Base-by-base conservation (phyloP, 1,140 invertebrate genomes). In the Drosophila jambulina region DNA sequence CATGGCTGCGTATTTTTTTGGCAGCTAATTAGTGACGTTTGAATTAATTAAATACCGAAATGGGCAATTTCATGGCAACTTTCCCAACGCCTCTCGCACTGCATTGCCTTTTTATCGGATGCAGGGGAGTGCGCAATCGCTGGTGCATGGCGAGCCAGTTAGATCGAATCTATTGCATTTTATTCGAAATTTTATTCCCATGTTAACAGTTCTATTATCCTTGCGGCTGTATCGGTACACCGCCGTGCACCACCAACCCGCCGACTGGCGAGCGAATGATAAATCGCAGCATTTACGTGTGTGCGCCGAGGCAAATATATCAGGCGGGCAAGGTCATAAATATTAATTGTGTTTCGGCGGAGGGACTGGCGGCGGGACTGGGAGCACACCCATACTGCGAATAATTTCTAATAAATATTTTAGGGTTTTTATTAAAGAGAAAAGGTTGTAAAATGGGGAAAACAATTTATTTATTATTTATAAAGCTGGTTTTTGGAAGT, bases 131-230 rank as follows among this genome's bases (percentile, higher is more conserved):
- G 7, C 32, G 45, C 34, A 32, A 46, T 58, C 59, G 42, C 10
- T 46, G 46, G 70, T 10, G 38, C 54, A 27, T 69, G 43, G 48
- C 70, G 34, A 54, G 69, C 42, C 69, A 75, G 49, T 46, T 61
- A 61, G 71, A 85, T 72, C 42, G 58, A 45, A 67, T 76, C 74
- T 69, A 69, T 78, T 36, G 80, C 45, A 80, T 87, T 87, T 83
- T 82, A 85, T 88, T 85, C 68, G 62, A 76, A 85, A 72, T 90
- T 85, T 82, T 85, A 85, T 90, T 82, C 75, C 45, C 86, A 90
- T 90, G 85, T 88, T 88, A 88, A 88, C 86, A 90, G 81, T 90
- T 90, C 81, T 91, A 91, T 90, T 90, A 90, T 90, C 85, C 85
- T 82, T 88, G 74, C 72, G 84, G 85, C 75, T 54, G 74, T 85